Percentiles rank a stretch among this genome's conserved stretches.
Evolutionary conservation across 2,888 invertebrate genomes (phyloP).

Genomic region (Vannuccia rotundouncinata): DNA sequence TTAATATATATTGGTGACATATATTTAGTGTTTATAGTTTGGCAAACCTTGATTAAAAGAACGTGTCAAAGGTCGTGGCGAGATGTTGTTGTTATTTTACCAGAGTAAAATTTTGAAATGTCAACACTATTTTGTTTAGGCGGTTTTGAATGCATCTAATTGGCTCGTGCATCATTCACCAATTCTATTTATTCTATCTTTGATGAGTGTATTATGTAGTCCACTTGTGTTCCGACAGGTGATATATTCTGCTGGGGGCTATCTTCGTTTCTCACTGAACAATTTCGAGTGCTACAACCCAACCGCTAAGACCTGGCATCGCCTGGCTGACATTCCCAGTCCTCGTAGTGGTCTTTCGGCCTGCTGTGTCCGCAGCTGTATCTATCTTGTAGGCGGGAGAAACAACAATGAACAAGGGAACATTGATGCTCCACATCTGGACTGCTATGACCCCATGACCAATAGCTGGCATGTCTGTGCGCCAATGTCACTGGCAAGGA

Average conservation of each 20-base stretch:
- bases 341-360: constrained; percentile 69
- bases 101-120: too few species aligned
- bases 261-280: constrained; percentile 75
- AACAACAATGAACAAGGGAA: constrained; percentile 75
- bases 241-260: constrained; percentile 84
- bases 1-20: too few species aligned
- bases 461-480: constrained; percentile 78
- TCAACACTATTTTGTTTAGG: too few species aligned
- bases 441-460: constrained; percentile 74
- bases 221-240: too few species aligned
- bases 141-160: too few species aligned
- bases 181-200: too few species aligned
- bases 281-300: constrained; percentile 80
- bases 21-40: too few species aligned
- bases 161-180: too few species aligned
- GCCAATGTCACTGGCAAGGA: constrained; percentile 73
- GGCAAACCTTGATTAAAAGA: too few species aligned
- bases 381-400: constrained; percentile 84
- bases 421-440: constrained; percentile 62
- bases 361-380: constrained; percentile 61
- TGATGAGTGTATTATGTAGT: too few species aligned
- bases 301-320: constrained; percentile 75
- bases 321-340: constrained; percentile 73
- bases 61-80: too few species aligned
- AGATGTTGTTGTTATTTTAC: too few species aligned